These are phyloP conservation scores for Pseudeuparius sepicola DNA, from an alignment of 2,888 invertebrate genomes.

Conservation along the genomic window DNA sequence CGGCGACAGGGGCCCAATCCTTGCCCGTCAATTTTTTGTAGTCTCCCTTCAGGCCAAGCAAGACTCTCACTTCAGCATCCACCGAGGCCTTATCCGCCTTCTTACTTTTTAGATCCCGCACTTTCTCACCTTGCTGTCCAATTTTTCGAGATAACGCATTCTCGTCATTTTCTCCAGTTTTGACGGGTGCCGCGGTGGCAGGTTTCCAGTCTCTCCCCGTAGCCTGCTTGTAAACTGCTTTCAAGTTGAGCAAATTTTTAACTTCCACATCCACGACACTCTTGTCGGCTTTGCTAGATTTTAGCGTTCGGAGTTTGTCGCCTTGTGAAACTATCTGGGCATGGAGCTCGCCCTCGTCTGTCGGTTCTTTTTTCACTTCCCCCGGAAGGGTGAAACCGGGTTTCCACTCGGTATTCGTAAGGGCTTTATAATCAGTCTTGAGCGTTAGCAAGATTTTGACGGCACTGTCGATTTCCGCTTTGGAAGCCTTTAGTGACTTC, in stretches of 20 bases:
- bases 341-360: neutral
- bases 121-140: constrained; percentile 55
- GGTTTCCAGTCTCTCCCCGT: constrained; percentile 50
- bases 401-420: constrained; percentile 47
- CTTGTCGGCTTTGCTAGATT: constrained; percentile 46
- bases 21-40: constrained; percentile 58
- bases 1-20: constrained; percentile 44
- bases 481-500: constrained; percentile 47
- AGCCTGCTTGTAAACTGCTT: constrained; percentile 46
- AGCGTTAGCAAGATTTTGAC: constrained; percentile 46
- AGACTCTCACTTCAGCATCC: constrained; percentile 47
- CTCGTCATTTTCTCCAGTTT: constrained; percentile 40
- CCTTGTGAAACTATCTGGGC: constrained; percentile 41
- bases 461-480: constrained; percentile 44
- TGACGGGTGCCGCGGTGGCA: constrained; percentile 29
- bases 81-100: constrained; percentile 40
- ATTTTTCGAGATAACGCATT: constrained; percentile 39
- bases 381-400: constrained; percentile 30
- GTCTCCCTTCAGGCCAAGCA: constrained; percentile 62
- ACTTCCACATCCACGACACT: constrained; percentile 46
- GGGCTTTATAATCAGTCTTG: constrained; percentile 48
- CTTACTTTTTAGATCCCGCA: constrained; percentile 58
- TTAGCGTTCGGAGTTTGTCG: constrained; percentile 39
- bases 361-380: constrained; percentile 39
- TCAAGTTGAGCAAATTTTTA: constrained; percentile 44